Percentiles rank a stretch among this genome's conserved stretches.
Conservation (phyloP, 2,797 vertebrate genomes). For the Amazona ochrocephala region DNA sequence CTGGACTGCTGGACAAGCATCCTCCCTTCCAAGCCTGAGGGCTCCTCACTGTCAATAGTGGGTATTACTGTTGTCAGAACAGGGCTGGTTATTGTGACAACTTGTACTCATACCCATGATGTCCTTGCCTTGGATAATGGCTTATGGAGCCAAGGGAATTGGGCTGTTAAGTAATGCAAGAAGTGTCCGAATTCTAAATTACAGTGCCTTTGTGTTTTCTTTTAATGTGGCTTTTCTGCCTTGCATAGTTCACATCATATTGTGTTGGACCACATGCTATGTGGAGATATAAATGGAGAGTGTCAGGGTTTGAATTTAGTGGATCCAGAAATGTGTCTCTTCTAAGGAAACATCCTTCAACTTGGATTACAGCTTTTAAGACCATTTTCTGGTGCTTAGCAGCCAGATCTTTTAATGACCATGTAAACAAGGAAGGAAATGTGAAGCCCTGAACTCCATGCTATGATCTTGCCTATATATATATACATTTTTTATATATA, state of each 20-base stretch:
- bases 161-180: slow-evolving; percentile 15
- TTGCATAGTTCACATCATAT: background rate
- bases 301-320: background rate
- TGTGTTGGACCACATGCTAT: background rate
- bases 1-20: background rate
- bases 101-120: background rate
- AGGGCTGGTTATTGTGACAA: background rate
- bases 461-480: background rate
- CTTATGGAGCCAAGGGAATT: background rate
- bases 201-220: slow-evolving; percentile 17
- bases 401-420: background rate
- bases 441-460: background rate
- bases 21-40: background rate
- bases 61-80: background rate
- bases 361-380: background rate
- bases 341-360: background rate
- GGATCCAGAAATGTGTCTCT: background rate
- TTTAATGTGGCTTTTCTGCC: slow-evolving; percentile 2
- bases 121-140: background rate
- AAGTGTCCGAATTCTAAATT: slow-evolving; percentile 32
- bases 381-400: background rate
- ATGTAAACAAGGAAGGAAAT: background rate
- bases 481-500: background rate
- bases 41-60: background rate
- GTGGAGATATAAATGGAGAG: background rate